These are phyloP conservation scores for Himalopsyche phryganea DNA, from an alignment of 1,140 invertebrate species.

Conservation along the genomic window DNA sequence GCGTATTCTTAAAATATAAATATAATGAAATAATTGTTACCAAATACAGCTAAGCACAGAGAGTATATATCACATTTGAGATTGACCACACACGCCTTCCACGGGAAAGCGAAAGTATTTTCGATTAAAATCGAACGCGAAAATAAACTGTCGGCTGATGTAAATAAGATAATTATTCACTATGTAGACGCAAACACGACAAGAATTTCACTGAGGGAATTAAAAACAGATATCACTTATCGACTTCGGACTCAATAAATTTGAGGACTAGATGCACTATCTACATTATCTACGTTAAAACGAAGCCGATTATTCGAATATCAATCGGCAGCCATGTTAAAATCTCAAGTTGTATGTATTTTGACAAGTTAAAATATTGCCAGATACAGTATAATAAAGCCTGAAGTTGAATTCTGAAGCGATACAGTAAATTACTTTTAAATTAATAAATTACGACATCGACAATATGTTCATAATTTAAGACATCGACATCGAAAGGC, in stretches of 20 bases:
- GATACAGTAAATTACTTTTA: too few relatives aligned
- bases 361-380: too few relatives aligned
- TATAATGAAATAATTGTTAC: slow-evolving; percentile 6
- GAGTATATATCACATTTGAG: slow-evolving; percentile 20
- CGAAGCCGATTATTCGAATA: slow-evolving; percentile 13
- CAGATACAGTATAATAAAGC: too few relatives aligned
- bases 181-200: too few relatives aligned
- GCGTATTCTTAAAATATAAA: background rate
- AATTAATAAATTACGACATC: too few relatives aligned
- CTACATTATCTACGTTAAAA: slow-evolving; percentile 19
- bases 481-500: too few relatives aligned
- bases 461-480: too few relatives aligned
- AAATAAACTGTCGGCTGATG: slow-evolving; percentile 11
- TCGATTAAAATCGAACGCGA: slow-evolving; percentile 13
- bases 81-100: slow-evolving; percentile 15
- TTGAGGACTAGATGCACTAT: slow-evolving; percentile 9
- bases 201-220: background rate
- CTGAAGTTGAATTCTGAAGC: too few relatives aligned
- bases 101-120: slow-evolving; percentile 20
- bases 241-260: slow-evolving; percentile 10
- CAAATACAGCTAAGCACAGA: slow-evolving; percentile 5
- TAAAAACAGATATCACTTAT: background rate
- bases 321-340: slow-evolving; percentile 1
- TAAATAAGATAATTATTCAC: too few relatives aligned
- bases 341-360: too few relatives aligned